Evolutionary conservation across 30 jellyfish, hydroid and myxozoan species (phyloP).

Genomic region (Aurelia sp.): DNA sequence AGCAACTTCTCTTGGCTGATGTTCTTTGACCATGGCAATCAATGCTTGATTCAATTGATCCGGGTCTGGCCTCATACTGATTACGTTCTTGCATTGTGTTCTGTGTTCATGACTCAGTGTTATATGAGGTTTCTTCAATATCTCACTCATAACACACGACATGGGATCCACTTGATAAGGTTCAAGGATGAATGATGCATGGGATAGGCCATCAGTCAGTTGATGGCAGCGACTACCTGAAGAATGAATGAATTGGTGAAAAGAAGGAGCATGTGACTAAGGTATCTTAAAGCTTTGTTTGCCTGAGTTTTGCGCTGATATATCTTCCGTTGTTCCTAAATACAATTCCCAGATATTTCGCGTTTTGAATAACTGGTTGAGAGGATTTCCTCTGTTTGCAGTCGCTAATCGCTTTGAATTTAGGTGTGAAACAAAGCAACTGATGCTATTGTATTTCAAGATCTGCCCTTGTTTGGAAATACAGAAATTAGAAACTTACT

Average conservation of each 20-base stretch:
- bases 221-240: conserved; percentile 52
- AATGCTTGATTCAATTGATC: conserved; percentile 75
- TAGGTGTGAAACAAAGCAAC: too few relatives aligned
- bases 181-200: conserved; percentile 68
- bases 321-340: too few relatives aligned
- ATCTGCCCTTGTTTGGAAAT: not conserved
- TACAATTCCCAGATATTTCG: too few relatives aligned
- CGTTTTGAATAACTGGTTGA: too few relatives aligned
- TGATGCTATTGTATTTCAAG: too few relatives aligned
- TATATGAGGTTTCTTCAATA: conserved; percentile 63
- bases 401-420: too few relatives aligned
- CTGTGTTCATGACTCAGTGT: conserved; percentile 74
- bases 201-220: conserved; percentile 30
- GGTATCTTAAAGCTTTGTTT: too few relatives aligned
- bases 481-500: conserved; percentile 14
- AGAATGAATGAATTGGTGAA: not conserved
- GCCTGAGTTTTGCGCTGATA: too few relatives aligned
- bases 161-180: conserved; percentile 81
- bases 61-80: conserved; percentile 90
- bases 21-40: conserved; percentile 79
- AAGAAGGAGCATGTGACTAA: not conserved
- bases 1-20: conserved; percentile 82
- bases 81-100: conserved; percentile 76
- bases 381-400: too few relatives aligned
- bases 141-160: conserved; percentile 80